Conservation (phyloP, 2,888 invertebrate genomes). For the Thumatha senex region DNA sequence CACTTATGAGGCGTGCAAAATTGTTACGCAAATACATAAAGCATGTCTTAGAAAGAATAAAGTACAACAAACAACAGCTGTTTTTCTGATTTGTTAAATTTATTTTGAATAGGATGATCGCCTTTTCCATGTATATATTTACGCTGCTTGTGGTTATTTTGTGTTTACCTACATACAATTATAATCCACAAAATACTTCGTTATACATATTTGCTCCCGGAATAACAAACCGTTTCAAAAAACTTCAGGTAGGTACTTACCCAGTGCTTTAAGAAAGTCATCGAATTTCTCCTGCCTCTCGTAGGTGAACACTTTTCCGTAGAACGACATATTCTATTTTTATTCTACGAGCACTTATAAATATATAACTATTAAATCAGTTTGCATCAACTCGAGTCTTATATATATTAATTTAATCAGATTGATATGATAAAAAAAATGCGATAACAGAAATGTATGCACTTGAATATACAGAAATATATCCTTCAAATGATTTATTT, state of each 20-base stretch:
- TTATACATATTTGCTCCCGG: too few relatives aligned
- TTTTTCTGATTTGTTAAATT: too few relatives aligned
- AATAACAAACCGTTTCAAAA: too few relatives aligned
- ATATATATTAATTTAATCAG: background rate
- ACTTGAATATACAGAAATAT: background rate
- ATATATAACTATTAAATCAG: background rate
- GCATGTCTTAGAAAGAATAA: too few relatives aligned
- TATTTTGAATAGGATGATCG: too few relatives aligned
- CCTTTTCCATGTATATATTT: too few relatives aligned
- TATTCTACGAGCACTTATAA: background rate
- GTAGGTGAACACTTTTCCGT: slow-evolving; percentile 42
- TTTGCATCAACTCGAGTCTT: background rate
- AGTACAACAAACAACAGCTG: too few relatives aligned
- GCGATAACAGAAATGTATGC: background rate
- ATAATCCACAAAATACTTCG: too few relatives aligned
- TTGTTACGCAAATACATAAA: too few relatives aligned
- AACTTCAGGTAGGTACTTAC: slow-evolving; percentile 23
- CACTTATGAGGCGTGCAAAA: too few relatives aligned
- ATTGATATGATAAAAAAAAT: background rate
- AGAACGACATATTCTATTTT: slow-evolving; percentile 27
- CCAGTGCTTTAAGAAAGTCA: slow-evolving; percentile 34
- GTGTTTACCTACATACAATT: too few relatives aligned
- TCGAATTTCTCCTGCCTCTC: slow-evolving; percentile 44
- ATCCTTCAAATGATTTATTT: background rate
- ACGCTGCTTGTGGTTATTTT: too few relatives aligned